Conservation (phyloP, 2,888 invertebrate species). For the Lysandra coridon region DNA sequence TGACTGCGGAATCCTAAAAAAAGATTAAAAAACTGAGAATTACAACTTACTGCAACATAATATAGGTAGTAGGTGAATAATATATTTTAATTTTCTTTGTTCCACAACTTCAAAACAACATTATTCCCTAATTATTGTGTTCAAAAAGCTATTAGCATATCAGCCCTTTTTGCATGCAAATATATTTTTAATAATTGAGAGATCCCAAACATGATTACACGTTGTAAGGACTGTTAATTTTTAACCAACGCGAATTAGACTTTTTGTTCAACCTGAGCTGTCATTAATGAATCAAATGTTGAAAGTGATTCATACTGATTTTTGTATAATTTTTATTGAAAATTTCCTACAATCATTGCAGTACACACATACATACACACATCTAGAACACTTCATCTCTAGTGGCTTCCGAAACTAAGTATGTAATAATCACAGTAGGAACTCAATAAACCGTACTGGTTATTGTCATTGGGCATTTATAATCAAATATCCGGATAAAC, state of each 20-base stretch:
- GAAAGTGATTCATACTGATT: neutral
- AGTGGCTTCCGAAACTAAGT: no score
- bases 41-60: no score
- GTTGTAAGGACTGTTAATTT: conserved; percentile 23
- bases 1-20: no score
- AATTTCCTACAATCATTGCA: neutral
- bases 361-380: no score
- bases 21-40: no score
- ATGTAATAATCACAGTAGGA: no score
- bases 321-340: neutral
- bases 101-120: neutral
- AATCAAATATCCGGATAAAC: no score
- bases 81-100: no score
- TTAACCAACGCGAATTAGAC: conserved; percentile 1
- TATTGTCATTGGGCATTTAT: no score
- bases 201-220: conserved; percentile 20
- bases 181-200: conserved; percentile 21
- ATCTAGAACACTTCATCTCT: no score
- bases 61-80: no score
- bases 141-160: neutral
- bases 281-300: neutral
- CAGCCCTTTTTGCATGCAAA: neutral
- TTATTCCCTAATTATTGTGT: conserved; percentile 1
- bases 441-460: no score
- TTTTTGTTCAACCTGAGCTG: conserved; percentile 19